Base-by-base conservation (phyloP, 1,140 invertebrate genomes). In the Pseudomyrmex pallidus region DNA sequence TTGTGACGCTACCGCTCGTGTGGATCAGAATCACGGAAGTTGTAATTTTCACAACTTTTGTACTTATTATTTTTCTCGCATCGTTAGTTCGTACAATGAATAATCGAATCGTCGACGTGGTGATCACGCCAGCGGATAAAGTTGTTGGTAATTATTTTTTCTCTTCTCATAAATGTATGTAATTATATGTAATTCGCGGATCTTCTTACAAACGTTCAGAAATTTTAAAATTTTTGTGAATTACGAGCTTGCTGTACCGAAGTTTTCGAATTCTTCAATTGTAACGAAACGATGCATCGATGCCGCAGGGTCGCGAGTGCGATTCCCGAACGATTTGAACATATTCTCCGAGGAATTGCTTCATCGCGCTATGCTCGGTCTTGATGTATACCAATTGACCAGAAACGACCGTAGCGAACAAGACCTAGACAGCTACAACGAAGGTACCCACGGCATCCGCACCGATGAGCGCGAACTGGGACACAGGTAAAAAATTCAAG, bases 351-450 rank as follows among this genome's bases (percentile, higher is more conserved):
- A 83, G 48, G 84, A 83, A 57, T 85, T 64, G 46, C 59, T 89
- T 66, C 66, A 83, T 17, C 78, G 59, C 12, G 66, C 84, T 15
- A 86, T 90, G 68, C 66, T 86, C 9, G 70, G 74, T 25, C 86
- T 90, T 59, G 77, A 59, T 74, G 64, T 63, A 25, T 68, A 66
- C 35, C 35, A 35, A 25, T 85, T 96, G 70, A 89, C 85, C 44
- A 92, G 93, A 77, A 94, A 94, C 83, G 94, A 95, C 72, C 92
- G 90, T 59, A 95, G 94, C 63, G 95, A 96, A 63, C 88, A 94
- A 46, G 95, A 96, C 76, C 85, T 96, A 85, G 95, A 96, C 83
- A 94, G 94, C 83, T 96, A 95, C 88, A 95, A 95, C n/a, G 95
- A 95, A 83, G 95, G 95, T n/a, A 91, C 94, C 52, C 89, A 89